Conservation (phyloP, 2,888 invertebrate genomes). For the Xestia rhomboidea region DNA sequence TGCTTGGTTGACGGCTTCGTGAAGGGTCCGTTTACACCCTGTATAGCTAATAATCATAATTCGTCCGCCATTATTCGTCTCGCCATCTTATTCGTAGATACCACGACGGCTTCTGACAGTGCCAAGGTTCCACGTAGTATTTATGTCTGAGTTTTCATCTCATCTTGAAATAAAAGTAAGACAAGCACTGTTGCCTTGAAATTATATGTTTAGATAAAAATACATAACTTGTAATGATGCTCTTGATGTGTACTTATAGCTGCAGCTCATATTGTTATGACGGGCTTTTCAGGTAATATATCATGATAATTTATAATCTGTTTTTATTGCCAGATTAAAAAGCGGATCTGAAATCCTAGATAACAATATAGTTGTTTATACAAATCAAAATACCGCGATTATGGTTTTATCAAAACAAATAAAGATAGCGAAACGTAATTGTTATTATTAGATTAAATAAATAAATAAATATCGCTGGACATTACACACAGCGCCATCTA, state of each 20-base stretch:
- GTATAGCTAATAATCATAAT: fast-evolving
- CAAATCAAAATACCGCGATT: background rate
- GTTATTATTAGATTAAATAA: no score
- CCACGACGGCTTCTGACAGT: background rate
- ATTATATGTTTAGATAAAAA: slow-evolving; percentile 13
- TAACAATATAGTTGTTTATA: background rate
- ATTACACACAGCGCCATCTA: no score
- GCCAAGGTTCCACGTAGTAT: background rate
- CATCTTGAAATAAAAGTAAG: slow-evolving; percentile 8
- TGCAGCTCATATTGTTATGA: slow-evolving; percentile 3
- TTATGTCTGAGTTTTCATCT: background rate
- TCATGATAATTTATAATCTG: background rate
- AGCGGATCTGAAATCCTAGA: background rate
- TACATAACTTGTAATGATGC: background rate
- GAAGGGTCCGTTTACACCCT: no score
- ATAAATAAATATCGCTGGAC: no score
- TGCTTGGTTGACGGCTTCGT: no score
- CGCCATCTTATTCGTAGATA: background rate
- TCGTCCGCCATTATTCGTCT: fast-evolving
- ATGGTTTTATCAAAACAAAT: background rate
- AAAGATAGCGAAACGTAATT: background rate
- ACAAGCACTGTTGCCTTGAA: slow-evolving; percentile 13
- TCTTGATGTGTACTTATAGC: slow-evolving; percentile 6
- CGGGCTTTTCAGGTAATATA: background rate
- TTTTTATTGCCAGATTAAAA: background rate